These are phyloP conservation scores for Microtus montanus DNA, from an alignment of 2,113 vertebrate species.

Conservation along the genomic window DNA sequence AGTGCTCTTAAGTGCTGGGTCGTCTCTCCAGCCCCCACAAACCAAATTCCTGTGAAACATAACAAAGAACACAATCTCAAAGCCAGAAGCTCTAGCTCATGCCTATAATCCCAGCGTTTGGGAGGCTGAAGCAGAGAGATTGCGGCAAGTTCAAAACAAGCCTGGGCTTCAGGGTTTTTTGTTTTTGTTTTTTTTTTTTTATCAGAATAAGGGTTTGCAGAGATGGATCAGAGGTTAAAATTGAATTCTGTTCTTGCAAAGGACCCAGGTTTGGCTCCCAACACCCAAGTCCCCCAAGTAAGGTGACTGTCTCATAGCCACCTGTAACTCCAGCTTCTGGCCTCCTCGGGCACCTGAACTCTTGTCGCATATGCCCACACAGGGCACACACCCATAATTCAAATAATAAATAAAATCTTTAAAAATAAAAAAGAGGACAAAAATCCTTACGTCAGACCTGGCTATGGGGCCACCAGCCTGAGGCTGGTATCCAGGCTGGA, in stretches of 20 bases:
- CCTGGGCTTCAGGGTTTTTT: background rate
- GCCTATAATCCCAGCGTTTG: background rate
- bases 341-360: background rate
- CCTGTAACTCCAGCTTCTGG: background rate
- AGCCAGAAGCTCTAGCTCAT: too few relatives aligned
- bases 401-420: background rate
- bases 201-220: background rate
- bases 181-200: too few relatives aligned
- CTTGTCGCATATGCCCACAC: background rate
- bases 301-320: background rate
- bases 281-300: background rate
- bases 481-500: background rate
- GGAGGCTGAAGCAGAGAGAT: background rate
- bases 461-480: background rate
- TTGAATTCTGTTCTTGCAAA: background rate
- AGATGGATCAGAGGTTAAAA: background rate
- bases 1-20: background rate
- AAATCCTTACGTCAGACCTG: background rate
- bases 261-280: background rate
- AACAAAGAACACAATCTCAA: background rate
- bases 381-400: background rate
- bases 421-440: background rate
- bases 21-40: background rate
- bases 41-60: background rate
- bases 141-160: background rate